These are phyloP conservation scores for Andricus quercusramuli DNA, from an alignment of 2,888 invertebrate species.

Conservation along the genomic window DNA sequence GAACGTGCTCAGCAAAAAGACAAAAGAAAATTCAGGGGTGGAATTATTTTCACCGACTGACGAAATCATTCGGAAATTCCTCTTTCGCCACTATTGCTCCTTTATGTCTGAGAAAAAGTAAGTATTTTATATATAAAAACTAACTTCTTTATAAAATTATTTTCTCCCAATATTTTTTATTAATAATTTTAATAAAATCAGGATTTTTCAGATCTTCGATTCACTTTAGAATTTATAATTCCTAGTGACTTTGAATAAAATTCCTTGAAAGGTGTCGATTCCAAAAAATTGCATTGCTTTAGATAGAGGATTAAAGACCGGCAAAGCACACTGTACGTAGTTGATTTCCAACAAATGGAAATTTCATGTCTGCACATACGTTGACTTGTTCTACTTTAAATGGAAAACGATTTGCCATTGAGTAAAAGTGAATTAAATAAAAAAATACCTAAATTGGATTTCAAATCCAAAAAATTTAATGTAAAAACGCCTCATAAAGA, in stretches of 20 bases:
- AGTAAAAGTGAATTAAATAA: neutral
- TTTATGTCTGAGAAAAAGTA: neutral
- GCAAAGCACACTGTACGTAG: neutral
- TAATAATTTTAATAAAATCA: neutral
- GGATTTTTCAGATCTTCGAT: too few relatives aligned
- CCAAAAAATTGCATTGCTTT: neutral
- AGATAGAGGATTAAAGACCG: neutral
- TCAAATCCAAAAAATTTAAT: neutral
- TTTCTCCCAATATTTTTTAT: neutral
- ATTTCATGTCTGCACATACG: constrained; percentile 32
- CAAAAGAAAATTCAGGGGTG: neutral
- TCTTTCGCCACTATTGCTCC: neutral
- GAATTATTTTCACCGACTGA: neutral
- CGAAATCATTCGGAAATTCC: neutral
- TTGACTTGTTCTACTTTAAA: constrained; percentile 17
- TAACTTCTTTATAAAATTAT: too few relatives aligned
- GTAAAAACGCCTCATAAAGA: neutral
- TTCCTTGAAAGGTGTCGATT: neutral
- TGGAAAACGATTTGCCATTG: neutral
- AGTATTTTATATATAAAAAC: neutral
- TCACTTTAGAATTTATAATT: too few relatives aligned
- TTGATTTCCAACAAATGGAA: constrained; percentile 39
- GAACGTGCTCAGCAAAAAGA: neutral
- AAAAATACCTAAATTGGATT: neutral
- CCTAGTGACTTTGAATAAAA: too few relatives aligned